These are phyloP conservation scores for Lepidocyrtoides sp. DNA, from an alignment of 2,888 invertebrate species.

Conservation along the genomic window DNA sequence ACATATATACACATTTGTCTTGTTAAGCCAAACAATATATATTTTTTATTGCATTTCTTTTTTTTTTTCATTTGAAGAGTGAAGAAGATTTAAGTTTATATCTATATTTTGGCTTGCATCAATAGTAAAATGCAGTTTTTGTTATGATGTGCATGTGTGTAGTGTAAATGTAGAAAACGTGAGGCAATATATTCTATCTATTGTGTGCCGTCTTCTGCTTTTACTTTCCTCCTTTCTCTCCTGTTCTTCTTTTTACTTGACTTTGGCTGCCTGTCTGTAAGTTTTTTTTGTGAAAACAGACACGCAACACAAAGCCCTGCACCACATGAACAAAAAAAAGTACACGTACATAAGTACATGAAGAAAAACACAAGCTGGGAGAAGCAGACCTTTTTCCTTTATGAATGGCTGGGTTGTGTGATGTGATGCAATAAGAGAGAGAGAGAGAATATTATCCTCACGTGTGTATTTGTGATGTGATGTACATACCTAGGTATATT, in stretches of 20 bases:
- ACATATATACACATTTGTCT: no score
- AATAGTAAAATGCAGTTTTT: no score
- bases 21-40: not conserved
- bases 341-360: not conserved
- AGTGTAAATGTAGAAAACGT: not conserved
- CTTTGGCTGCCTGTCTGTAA: constrained; percentile 18
- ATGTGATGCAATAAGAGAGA: constrained; percentile 40
- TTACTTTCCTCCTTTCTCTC: not conserved
- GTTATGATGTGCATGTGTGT: no score
- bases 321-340: constrained; percentile 9
- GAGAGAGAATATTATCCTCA: constrained; percentile 32
- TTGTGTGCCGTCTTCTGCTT: not conserved
- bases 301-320: not conserved
- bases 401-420: constrained; percentile 27
- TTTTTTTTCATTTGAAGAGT: not conserved
- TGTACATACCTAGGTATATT: not conserved
- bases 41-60: not conserved
- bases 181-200: constrained; percentile 36
- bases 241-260: not conserved
- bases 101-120: no score
- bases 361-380: not conserved
- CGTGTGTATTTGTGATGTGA: not conserved
- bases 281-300: constrained; percentile 32
- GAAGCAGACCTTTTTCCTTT: not conserved
- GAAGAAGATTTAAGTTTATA: no score